phyloP scores from a whole-genome alignment of 2,797 vertebrate species.

The Carduelis carduelis region DNA sequence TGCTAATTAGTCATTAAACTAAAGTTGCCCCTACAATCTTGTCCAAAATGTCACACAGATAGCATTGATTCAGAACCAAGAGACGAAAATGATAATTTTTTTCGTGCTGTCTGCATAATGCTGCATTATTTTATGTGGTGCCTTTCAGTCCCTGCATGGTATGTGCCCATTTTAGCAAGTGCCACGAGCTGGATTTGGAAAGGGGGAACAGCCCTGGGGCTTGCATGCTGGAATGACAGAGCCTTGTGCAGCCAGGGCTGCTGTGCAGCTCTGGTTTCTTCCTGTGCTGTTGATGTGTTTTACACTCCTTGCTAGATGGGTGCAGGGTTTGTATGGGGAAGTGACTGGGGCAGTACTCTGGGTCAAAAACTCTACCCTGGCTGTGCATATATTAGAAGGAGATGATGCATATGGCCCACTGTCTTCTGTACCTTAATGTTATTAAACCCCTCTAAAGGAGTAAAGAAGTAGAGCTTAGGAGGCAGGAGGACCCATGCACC shows the following conservation, averaged over 20 bases:
- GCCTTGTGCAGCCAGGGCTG: not conserved
- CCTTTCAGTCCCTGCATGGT: not conserved
- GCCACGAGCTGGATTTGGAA: not conserved
- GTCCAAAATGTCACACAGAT: constrained; percentile 7
- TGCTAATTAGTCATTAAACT: constrained; percentile 51
- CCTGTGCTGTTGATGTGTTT: fast-evolving
- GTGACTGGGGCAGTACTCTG: not conserved
- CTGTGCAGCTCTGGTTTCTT: fast-evolving
- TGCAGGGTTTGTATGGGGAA: not conserved
- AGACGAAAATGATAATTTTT: not conserved
- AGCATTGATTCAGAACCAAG: not conserved
- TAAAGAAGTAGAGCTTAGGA: not conserved
- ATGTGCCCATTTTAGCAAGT: not conserved
- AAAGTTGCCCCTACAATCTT: not conserved
- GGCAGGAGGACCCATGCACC: not conserved
- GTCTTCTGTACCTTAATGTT: not conserved
- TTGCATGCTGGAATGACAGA: not conserved
- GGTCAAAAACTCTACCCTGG: not conserved
- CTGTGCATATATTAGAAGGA: not conserved
- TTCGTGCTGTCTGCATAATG: not conserved
- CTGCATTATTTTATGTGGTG: not conserved
- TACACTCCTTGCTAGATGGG: fast-evolving
- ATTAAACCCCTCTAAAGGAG: not conserved
- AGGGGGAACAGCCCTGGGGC: not conserved
- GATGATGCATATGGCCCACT: not conserved